phyloP scores from a whole-genome alignment of 2,113 vertebrate genomes.

The Pedetes capensis region DNA sequence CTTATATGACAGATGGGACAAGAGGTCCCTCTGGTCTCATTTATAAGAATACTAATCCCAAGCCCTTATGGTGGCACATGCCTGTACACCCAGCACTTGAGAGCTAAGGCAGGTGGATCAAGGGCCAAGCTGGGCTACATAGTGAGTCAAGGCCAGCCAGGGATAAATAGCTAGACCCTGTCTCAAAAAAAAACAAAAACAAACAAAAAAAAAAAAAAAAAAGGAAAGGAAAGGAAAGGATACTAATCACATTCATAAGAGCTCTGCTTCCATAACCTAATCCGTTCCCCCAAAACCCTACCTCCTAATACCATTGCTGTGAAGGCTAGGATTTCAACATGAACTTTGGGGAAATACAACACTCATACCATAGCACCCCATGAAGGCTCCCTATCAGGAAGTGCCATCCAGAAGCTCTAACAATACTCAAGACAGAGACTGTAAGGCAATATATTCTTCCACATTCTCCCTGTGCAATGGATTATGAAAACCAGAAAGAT shows the following conservation, averaged over 20 bases:
- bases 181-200: too few relatives aligned
- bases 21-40: neutral
- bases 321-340: neutral
- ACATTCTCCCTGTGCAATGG: neutral
- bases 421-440: neutral
- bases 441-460: neutral
- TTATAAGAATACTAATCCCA: neutral
- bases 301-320: neutral
- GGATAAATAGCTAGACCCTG: too few relatives aligned
- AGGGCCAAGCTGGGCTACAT: too few relatives aligned
- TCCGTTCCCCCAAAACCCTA: neutral
- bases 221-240: too few relatives aligned
- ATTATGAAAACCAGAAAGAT: conserved; percentile 1
- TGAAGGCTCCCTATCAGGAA: neutral
- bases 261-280: neutral
- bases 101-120: too few relatives aligned
- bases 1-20: neutral
- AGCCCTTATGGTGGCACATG: too few relatives aligned
- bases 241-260: neutral
- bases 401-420: neutral
- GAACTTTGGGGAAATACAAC: neutral
- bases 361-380: neutral
- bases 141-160: too few relatives aligned
- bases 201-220: too few relatives aligned
- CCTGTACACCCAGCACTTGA: too few relatives aligned